Evolutionary conservation across 2,888 invertebrate species (phyloP).

Genomic region (Sialis fuliginosa): DNA sequence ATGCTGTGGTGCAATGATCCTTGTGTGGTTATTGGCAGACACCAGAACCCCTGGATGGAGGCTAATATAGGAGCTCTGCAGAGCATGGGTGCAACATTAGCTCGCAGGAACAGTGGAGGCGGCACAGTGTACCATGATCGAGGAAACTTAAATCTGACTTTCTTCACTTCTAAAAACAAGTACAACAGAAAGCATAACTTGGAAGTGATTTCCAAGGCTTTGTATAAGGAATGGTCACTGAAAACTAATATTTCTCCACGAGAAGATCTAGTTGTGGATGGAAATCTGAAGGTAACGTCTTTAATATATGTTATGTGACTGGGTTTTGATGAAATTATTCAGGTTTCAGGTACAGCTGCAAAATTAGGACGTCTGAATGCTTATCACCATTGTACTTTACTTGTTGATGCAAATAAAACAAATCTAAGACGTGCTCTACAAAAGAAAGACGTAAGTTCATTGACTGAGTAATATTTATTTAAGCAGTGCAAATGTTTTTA

Average conservation of each 20-base stretch:
- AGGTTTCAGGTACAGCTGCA: constrained; percentile 93
- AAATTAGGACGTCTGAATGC: constrained; percentile 73
- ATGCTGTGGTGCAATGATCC: constrained; percentile 89
- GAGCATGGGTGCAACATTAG: constrained; percentile 53
- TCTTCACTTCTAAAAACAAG: constrained; percentile 66
- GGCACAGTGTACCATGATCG: constrained; percentile 93
- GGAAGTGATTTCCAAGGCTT: constrained; percentile 64
- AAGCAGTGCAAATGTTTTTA: no score
- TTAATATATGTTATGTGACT: background rate
- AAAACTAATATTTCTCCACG: constrained; percentile 59
- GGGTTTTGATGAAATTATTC: constrained; percentile 8
- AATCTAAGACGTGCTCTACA: constrained; percentile 53
- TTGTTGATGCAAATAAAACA: constrained; percentile 70
- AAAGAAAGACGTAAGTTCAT: constrained; percentile 48
- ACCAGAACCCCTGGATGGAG: constrained; percentile 95
- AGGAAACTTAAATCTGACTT: constrained; percentile 84
- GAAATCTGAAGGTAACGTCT: constrained; percentile 53
- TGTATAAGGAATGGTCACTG: constrained; percentile 68
- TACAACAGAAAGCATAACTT: constrained; percentile 81
- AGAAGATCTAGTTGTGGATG: constrained; percentile 72
- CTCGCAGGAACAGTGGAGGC: constrained; percentile 86
- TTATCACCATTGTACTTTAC: constrained; percentile 95
- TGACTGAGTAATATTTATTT: background rate
- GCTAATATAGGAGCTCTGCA: constrained; percentile 54
- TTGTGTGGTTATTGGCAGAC: constrained; percentile 87